Conservation (phyloP, 2,888 invertebrate species). For the Protophormia terraenovae region DNA sequence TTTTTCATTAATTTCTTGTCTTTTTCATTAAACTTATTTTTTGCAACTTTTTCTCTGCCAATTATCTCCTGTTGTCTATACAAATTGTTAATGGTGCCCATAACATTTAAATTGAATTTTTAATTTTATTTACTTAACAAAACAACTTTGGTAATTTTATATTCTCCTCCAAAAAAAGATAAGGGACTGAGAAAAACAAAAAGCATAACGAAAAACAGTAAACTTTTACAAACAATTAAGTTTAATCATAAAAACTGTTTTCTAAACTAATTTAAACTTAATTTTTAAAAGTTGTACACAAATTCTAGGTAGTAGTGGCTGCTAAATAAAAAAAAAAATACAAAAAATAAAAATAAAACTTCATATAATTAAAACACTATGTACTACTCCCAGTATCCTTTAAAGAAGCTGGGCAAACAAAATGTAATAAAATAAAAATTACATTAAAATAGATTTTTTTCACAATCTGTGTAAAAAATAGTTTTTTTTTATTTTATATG, state of each 20-base stretch:
- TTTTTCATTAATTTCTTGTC: background rate
- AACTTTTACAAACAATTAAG: constrained; percentile 60
- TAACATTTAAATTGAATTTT: constrained; percentile 25
- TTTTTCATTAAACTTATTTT: background rate
- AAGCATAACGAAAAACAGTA: background rate
- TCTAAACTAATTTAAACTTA: constrained; percentile 64
- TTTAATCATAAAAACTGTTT: constrained; percentile 61
- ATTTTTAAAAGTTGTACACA: constrained; percentile 33
- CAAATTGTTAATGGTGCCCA: background rate
- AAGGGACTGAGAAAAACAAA: background rate
- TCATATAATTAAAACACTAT: constrained; percentile 59
- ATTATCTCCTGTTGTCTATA: background rate
- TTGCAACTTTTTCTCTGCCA: background rate
- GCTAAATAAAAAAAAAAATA: background rate
- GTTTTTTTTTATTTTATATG: constrained; percentile 23
- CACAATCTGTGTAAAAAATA: constrained; percentile 8
- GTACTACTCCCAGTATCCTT: background rate
- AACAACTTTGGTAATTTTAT: constrained; percentile 40
- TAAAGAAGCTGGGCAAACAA: constrained; percentile 10
- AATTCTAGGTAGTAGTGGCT: constrained; percentile 11
- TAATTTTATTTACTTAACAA: constrained; percentile 14
- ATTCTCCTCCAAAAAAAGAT: background rate
- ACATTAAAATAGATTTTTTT: constrained; percentile 52
- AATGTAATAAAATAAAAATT: constrained; percentile 24
- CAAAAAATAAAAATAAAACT: constrained; percentile 19